Conservation (phyloP, 2,888 invertebrate species). For the Argyresthia albistria region DNA sequence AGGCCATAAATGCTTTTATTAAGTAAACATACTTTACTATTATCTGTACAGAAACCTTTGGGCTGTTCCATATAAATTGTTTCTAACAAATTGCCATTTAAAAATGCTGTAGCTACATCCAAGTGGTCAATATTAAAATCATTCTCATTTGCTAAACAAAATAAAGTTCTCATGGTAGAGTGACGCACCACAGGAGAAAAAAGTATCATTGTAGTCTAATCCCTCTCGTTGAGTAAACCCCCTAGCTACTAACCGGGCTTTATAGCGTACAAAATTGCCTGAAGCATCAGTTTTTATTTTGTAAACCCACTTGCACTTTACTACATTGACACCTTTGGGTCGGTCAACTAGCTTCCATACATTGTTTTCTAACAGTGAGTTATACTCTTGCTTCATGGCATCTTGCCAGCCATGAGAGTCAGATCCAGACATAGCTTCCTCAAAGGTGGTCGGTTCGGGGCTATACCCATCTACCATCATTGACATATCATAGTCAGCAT, state of each 20-base stretch:
- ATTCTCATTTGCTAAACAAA: neutral
- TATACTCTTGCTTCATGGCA: conserved; percentile 4
- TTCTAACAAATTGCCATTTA: conserved; percentile 1
- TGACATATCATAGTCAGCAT: too few species aligned
- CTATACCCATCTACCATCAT: too few species aligned
- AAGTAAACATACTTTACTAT: too few species aligned
- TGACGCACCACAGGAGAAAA: conserved; percentile 3
- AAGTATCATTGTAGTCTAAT: conserved; percentile 3
- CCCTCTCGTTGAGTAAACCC: conserved; percentile 6
- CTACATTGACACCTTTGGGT: neutral
- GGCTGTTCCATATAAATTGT: conserved; percentile 4
- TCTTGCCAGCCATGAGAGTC: too few species aligned
- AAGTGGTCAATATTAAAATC: conserved; percentile 1
- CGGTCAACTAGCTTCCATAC: neutral
- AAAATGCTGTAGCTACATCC: conserved; percentile 5
- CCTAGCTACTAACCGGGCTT: conserved; percentile 7
- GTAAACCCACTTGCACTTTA: conserved; percentile 6
- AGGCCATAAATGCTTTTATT: too few species aligned
- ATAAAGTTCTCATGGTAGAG: neutral
- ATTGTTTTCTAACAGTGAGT: conserved; percentile 2
- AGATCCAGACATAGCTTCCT: too few species aligned
- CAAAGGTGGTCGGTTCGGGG: too few species aligned
- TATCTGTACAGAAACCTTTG: neutral
- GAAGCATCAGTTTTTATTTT: conserved; percentile 2
- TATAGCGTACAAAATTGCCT: conserved; percentile 3